Percentiles rank a stretch among this genome's conserved stretches.
phyloP scores from a whole-genome alignment of 2,113 vertebrate genomes.

The Eulacestoma nigropectus region DNA sequence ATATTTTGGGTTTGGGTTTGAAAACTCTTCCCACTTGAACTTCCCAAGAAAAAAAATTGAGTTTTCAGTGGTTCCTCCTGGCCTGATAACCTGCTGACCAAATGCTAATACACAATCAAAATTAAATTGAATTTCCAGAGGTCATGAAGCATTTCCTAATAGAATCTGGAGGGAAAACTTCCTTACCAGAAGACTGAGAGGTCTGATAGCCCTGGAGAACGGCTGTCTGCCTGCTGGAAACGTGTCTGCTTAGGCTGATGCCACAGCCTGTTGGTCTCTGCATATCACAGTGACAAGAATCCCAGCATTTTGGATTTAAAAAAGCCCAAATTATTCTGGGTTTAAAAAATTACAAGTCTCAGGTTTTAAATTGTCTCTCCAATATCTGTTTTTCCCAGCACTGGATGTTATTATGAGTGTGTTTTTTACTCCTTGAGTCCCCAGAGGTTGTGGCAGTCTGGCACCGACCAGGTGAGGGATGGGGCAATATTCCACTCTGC shows the following conservation, averaged over 20 bases:
- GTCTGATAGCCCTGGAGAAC: neutral
- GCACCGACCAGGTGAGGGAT: rapidly evolving
- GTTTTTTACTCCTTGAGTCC: neutral
- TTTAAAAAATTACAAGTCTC: neutral
- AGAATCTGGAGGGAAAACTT: neutral
- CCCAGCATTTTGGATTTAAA: neutral
- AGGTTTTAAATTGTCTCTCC: neutral
- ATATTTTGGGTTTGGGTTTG: neutral
- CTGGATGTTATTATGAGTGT: rapidly evolving
- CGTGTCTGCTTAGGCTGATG: rapidly evolving
- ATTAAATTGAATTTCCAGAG: neutral
- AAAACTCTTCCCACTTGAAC: neutral
- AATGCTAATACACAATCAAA: neutral
- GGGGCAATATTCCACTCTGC: neutral
- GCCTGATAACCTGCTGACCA: neutral
- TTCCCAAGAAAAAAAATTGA: neutral
- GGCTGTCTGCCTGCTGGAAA: rapidly evolving
- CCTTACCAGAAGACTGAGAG: neutral
- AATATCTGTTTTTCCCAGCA: neutral
- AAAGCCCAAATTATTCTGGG: neutral
- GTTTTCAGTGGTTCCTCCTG: neutral
- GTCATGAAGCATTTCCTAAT: neutral
- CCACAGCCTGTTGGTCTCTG: neutral
- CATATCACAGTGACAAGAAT: neutral
- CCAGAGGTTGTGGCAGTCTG: neutral